These are phyloP conservation scores for Lasioglossum vierecki DNA, from an alignment of 2,888 invertebrate genomes.

Conservation along the genomic window DNA sequence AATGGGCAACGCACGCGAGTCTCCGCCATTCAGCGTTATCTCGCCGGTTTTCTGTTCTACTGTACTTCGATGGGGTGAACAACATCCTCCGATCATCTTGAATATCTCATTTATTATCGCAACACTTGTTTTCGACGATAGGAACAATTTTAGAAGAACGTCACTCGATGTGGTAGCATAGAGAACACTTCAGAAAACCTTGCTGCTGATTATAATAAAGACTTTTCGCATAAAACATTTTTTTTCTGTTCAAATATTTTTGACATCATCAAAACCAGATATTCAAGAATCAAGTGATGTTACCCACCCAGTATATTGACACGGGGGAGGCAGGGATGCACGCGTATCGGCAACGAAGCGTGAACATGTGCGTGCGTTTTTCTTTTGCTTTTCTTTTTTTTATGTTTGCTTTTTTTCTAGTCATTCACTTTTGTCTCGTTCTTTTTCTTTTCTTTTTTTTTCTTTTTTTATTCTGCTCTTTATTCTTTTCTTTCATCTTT, in stretches of 20 bases:
- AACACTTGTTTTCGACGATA: not conserved
- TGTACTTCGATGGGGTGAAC: not conserved
- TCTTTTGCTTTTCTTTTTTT: slow-evolving; percentile 22
- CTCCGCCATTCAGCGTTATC: slow-evolving; percentile 11
- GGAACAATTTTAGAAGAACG: not conserved
- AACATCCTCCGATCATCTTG: not conserved
- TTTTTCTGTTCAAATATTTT: too few relatives aligned
- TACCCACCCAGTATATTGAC: not conserved
- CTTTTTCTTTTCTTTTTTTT: slow-evolving; percentile 39
- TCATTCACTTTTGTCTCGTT: slow-evolving; percentile 16
- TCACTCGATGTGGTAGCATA: too few relatives aligned
- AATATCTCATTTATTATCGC: not conserved
- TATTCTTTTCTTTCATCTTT: not conserved
- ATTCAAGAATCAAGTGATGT: not conserved
- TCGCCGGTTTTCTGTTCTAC: not conserved
- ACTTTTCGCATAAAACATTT: not conserved
- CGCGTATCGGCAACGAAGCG: slow-evolving; percentile 64
- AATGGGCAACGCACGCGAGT: slow-evolving; percentile 52
- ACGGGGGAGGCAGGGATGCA: not conserved
- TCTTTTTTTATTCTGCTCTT: slow-evolving; percentile 23
- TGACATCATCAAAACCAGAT: not conserved
- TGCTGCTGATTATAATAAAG: not conserved
- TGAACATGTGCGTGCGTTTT: slow-evolving; percentile 52
- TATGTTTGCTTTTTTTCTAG: slow-evolving; percentile 35
- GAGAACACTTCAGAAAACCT: too few relatives aligned